phyloP scores from a whole-genome alignment of 2,888 invertebrate genomes.

The Ormyrus pomaceus region DNA sequence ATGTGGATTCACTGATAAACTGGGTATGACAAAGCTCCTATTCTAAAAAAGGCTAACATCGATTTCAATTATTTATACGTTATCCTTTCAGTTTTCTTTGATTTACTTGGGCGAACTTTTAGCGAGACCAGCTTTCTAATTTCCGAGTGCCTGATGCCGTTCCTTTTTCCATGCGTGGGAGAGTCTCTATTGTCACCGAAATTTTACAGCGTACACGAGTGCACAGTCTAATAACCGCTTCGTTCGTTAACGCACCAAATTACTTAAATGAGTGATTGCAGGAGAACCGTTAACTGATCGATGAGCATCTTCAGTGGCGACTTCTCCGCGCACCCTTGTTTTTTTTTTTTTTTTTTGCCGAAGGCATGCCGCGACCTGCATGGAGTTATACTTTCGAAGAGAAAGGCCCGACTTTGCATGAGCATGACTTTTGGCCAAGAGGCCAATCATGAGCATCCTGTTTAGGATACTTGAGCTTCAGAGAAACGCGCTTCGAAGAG shows the following conservation, averaged over 20 bases:
- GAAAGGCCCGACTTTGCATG: slow-evolving; percentile 38
- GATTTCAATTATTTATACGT: background rate
- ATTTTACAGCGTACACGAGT: background rate
- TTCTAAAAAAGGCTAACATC: background rate
- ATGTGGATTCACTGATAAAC: slow-evolving; percentile 30
- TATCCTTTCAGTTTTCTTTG: background rate
- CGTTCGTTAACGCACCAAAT: slow-evolving; percentile 16
- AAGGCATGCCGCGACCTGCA: slow-evolving; percentile 57
- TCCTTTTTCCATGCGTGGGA: too few relatives aligned
- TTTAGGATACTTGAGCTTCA: background rate
- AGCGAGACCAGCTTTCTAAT: background rate
- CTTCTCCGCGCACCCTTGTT: slow-evolving; percentile 1
- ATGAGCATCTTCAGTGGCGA: slow-evolving; percentile 18
- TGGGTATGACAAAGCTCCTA: slow-evolving; percentile 34
- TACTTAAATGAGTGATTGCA: background rate
- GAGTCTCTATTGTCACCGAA: background rate
- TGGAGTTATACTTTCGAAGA: slow-evolving; percentile 45
- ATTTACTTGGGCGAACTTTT: background rate
- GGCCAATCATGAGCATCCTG: background rate
- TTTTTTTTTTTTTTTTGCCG: background rate
- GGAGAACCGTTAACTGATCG: slow-evolving; percentile 27
- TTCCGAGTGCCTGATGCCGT: slow-evolving; percentile 5
- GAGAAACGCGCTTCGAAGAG: background rate
- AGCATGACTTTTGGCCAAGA: slow-evolving; percentile 36
- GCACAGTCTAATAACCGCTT: slow-evolving; percentile 30